phyloP scores from a whole-genome alignment of 2,797 vertebrate species.

The Melanotaenia maccullochi region DNA sequence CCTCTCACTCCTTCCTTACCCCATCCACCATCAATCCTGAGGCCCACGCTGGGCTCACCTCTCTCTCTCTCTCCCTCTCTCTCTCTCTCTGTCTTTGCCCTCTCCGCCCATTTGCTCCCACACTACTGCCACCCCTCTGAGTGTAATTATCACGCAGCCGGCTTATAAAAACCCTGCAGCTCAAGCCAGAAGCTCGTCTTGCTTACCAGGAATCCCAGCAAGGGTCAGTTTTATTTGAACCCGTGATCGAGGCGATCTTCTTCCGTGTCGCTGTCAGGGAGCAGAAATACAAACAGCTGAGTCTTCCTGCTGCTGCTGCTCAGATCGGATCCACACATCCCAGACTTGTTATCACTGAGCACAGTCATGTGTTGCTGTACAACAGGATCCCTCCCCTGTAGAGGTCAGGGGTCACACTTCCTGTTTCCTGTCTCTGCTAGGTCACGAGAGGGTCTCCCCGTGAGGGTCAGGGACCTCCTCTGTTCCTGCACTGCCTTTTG shows the following conservation, averaged over 20 bases:
- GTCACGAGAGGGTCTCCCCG: slow-evolving; percentile 82
- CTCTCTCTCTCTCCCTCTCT: slow-evolving; percentile 8
- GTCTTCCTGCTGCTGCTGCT: slow-evolving; percentile 40
- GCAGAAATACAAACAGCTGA: slow-evolving; percentile 22
- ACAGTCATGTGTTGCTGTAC: slow-evolving; percentile 62
- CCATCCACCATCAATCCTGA: slow-evolving; percentile 43
- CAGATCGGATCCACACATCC: slow-evolving; percentile 49
- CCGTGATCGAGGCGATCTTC: no score
- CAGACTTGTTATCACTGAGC: slow-evolving; percentile 60
- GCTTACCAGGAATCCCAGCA: slow-evolving; percentile 10
- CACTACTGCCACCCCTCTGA: slow-evolving; percentile 62
- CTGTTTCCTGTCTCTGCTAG: slow-evolving; percentile 84
- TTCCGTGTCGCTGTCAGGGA: slow-evolving; percentile 3
- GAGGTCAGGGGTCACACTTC: slow-evolving; percentile 83
- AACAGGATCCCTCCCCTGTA: slow-evolving; percentile 57
- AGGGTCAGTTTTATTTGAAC: no score
- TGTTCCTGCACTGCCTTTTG: slow-evolving; percentile 77
- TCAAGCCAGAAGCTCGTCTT: slow-evolving; percentile 38
- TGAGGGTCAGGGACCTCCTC: slow-evolving; percentile 76
- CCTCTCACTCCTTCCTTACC: slow-evolving; percentile 16
- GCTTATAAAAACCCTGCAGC: slow-evolving; percentile 64
- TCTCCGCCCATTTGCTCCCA: slow-evolving; percentile 51
- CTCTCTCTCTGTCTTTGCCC: slow-evolving; percentile 20
- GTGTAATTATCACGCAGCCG: slow-evolving; percentile 77
- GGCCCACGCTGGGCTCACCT: slow-evolving; percentile 46